These are phyloP conservation scores for Otus sunia DNA, from an alignment of 2,113 vertebrate genomes.

Conservation along the genomic window DNA sequence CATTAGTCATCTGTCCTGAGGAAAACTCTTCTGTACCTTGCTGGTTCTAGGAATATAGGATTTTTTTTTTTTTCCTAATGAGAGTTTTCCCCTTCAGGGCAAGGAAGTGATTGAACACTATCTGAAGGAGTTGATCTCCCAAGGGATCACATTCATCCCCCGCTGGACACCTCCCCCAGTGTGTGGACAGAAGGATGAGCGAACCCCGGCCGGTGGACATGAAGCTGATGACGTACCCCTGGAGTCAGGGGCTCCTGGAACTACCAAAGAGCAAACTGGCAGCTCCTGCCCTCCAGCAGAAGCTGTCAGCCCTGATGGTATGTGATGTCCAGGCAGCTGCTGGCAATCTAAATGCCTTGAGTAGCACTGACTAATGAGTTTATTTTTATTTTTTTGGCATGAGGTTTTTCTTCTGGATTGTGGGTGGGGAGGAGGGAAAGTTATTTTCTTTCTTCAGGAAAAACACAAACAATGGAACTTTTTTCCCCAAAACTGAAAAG, in stretches of 20 bases:
- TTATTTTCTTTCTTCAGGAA: not conserved
- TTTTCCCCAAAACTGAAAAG: not conserved
- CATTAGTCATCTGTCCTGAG: not conserved
- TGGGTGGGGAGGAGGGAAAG: not conserved
- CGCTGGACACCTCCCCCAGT: conserved; percentile 69
- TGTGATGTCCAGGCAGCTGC: not conserved
- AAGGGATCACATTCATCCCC: conserved; percentile 79
- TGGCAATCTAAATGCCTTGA: not conserved
- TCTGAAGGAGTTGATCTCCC: conserved; percentile 80
- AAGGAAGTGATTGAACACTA: conserved; percentile 87
- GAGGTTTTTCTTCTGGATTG: not conserved
- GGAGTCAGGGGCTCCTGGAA: not conserved
- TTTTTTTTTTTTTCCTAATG: not conserved
- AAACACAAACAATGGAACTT: not conserved
- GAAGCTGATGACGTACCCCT: not conserved
- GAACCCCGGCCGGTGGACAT: not conserved
- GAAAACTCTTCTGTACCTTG: not conserved
- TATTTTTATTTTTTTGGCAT: not conserved
- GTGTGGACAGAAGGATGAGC: not conserved
- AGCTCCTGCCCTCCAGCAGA: not conserved
- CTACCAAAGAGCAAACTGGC: not conserved
- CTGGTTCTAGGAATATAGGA: not conserved
- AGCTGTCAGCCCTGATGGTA: conserved; percentile 65
- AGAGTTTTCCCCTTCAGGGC: conserved; percentile 68
- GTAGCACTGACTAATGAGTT: not conserved